phyloP scores from a whole-genome alignment of 2,113 vertebrate species.

The Odocoileus virginianus region DNA sequence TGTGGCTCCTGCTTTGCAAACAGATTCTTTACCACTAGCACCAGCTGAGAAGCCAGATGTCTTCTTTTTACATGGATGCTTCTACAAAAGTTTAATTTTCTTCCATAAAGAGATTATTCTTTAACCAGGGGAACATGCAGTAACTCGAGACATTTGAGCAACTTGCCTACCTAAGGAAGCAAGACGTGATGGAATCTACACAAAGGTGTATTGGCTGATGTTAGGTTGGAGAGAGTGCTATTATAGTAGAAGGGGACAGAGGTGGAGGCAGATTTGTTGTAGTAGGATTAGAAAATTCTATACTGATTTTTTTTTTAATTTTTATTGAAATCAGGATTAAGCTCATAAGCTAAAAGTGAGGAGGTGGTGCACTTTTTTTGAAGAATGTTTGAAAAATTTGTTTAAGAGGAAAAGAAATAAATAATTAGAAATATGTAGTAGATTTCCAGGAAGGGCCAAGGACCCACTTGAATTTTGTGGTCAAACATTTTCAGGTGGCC shows the following conservation, averaged over 20 bases:
- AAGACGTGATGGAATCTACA: neutral
- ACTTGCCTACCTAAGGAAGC: neutral
- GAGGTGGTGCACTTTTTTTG: neutral
- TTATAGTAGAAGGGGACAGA: neutral
- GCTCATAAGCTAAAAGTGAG: neutral
- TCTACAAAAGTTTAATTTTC: neutral
- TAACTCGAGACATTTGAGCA: neutral
- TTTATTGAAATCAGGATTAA: neutral
- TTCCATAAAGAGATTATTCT: neutral
- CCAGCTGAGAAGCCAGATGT: neutral
- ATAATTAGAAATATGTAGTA: neutral
- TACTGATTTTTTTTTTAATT: neutral
- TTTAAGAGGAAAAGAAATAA: neutral
- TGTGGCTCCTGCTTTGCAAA: neutral
- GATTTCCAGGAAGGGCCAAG: neutral
- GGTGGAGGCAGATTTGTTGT: neutral
- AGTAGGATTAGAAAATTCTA: neutral
- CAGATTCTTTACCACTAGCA: neutral
- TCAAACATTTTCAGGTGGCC: neutral
- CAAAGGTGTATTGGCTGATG: neutral
- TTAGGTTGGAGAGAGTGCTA: neutral
- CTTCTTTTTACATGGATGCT: neutral
- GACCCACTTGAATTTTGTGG: neutral
- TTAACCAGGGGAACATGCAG: neutral
- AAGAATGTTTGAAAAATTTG: neutral